Evolutionary conservation across 2,113 vertebrate species (phyloP).

Genomic region (Orthonyx spaldingii): DNA sequence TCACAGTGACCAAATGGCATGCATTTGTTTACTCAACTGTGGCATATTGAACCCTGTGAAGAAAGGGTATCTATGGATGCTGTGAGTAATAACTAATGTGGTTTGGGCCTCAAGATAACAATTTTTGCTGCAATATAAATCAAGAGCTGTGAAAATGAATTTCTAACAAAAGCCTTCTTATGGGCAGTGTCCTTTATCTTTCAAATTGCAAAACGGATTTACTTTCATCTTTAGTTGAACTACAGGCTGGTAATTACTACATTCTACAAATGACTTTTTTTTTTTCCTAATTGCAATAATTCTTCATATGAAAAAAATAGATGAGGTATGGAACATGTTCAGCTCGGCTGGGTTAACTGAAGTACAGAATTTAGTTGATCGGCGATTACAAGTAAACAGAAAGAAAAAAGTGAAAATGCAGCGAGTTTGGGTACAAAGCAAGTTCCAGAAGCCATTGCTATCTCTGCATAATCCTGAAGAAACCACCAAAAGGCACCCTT

Average conservation of each 20-base stretch:
- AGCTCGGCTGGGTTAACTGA: constrained; percentile 83
- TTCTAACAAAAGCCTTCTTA: neutral
- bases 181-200: neutral
- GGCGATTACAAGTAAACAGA: constrained; percentile 89
- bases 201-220: neutral
- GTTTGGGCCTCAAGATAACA: neutral
- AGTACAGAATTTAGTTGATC: constrained; percentile 89
- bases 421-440: constrained; percentile 92
- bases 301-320: constrained; percentile 69
- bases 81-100: neutral
- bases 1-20: neutral
- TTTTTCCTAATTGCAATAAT: neutral
- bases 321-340: constrained; percentile 83
- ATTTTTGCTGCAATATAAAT: neutral
- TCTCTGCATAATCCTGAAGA: constrained; percentile 24
- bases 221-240: neutral
- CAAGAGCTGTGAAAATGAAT: neutral
- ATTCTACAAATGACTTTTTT: neutral
- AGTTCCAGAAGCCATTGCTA: constrained; percentile 79
- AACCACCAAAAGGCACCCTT: neutral
- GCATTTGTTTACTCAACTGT: neutral
- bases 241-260: neutral
- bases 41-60: neutral
- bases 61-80: neutral
- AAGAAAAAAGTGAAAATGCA: constrained; percentile 87